Percentiles rank a stretch among this genome's conserved stretches.
phyloP scores from a whole-genome alignment of 2,888 invertebrate species.

The Cheilosia impressa region DNA sequence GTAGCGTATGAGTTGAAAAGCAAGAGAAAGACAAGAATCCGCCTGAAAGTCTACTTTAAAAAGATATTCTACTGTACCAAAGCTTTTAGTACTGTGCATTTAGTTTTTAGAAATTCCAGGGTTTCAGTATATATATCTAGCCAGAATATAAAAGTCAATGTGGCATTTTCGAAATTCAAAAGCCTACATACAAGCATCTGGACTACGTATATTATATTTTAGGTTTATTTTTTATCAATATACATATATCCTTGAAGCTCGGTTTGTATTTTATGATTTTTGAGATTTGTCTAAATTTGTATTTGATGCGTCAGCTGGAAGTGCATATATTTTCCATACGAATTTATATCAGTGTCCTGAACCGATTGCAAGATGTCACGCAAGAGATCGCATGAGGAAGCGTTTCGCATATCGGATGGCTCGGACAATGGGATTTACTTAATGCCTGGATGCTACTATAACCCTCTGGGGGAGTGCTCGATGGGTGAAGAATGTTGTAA shows the following conservation, averaged over 20 bases:
- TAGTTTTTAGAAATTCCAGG: not conserved
- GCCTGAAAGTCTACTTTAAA: no score
- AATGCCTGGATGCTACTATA: slow-evolving; percentile 78
- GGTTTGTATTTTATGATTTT: slow-evolving; percentile 78
- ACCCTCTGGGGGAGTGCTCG: slow-evolving; percentile 64
- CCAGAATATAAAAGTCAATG: slow-evolving; percentile 16
- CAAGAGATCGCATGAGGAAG: slow-evolving; percentile 38
- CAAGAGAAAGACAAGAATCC: not conserved
- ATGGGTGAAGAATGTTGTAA: not conserved
- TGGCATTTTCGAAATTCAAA: slow-evolving; percentile 47
- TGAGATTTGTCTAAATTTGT: slow-evolving; percentile 80
- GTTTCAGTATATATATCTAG: not conserved
- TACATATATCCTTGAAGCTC: not conserved
- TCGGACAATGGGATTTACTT: slow-evolving; percentile 71
- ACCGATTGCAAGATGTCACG: slow-evolving; percentile 76
- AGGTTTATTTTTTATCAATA: slow-evolving; percentile 18
- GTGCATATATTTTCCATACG: slow-evolving; percentile 79
- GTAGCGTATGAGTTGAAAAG: not conserved
- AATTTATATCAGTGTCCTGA: slow-evolving; percentile 78
- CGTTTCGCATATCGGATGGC: slow-evolving; percentile 9
- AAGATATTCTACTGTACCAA: no score
- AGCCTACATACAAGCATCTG: slow-evolving; percentile 31
- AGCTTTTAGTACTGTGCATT: no score
- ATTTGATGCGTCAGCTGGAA: slow-evolving; percentile 79
- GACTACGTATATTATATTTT: slow-evolving; percentile 38